Base-by-base conservation (phyloP, 2,797 vertebrate species). In the Cryptoblepharus egeriae region DNA sequence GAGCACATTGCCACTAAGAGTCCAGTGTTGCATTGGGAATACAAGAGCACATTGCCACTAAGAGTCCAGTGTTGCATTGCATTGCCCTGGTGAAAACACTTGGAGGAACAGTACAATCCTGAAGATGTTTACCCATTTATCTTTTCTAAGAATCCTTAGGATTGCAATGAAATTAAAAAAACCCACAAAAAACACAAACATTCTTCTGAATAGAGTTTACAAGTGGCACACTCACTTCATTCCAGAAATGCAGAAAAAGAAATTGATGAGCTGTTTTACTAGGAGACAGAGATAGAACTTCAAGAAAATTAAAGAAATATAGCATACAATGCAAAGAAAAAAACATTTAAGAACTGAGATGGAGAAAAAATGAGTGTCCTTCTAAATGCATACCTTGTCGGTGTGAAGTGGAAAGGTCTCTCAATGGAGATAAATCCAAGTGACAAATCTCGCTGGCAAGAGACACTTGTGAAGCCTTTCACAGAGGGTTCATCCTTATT, bases 401-500 rank as follows among this genome's bases (percentile, higher is more conserved):
- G 1, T 63, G 69, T 80, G 81, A 28, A 77, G 3, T 4, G 83
- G 72, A 83, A 28, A 77, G 52, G 35, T 70, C 80, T 75, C 10
- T 11, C 22, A 10, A 30, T 61, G 73, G 12, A 79, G 0, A 0
- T 4, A 61, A 63, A 83, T 20, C 0, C 11, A 1, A 18, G 60
- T 35, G 9, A 16, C 73, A 82, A 81, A 63, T 45, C 69, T 85
- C 85, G 2, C 24, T 77, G 70, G 79, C 61, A 80, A 42, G 60
- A 32, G 32, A 89, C 76, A 11, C 65, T 5, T 58, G 0, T 26
- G 45, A 89, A 74, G 1, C 1, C 49, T 63, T 84, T 80, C 32
- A 77, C 45, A 52, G 32, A 85, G 60, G 39, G 63, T 75, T 75
- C 85, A 22, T 75, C 30, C 20, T 75, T 83, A 74, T 72, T 73